Evolutionary conservation across 92 coral and sea anemone genomes (phyloP), one percentile per base, ranked within the genome.

Genomic region (Porites rus): DNA sequence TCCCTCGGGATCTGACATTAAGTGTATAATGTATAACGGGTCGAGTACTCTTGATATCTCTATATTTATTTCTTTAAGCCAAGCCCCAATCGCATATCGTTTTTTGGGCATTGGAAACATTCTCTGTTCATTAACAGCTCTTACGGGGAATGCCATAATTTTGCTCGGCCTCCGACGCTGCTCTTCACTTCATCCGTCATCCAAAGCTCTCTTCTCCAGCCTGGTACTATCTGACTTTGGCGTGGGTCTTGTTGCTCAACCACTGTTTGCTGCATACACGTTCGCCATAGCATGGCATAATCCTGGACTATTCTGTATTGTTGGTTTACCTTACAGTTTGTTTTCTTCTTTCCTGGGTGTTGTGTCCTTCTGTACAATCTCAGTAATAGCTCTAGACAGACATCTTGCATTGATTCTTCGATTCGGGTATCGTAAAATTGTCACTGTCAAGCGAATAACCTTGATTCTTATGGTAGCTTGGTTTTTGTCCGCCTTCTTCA

Each of bases 171-270:
- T 70, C 28, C 75, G 75, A 3, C 75, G 20, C 21, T 70, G 56
- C 17, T 16, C 54, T 14, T 31, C 54, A 3, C 75, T 70, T 70
- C 54, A 70, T 10, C 75, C 53, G 2, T 10, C 75, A 31, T 31
- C 75, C 50, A 70, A 70, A 28, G 38, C 75, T 2, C 75, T 70
- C 75, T 70, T 70, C 75, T 70, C 16, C n/a, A 38, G 75, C 31
- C 51, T 70, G 54, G 75, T 24, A 13, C 16, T 70, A 31, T 70
- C 75, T 13, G 56, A 70, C 75, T 38, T 70, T 6, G 75, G 20
- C 75, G 46, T 70, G 1, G 75, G 22, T 5, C 75, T 70, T 70
- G 18, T 70, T 31, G 75, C 8, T 13, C 50, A 31, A 8, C 75
- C 75, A 16, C 18, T 70, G 54, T 38, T 70, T 70, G 38, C 75